Evolutionary conservation across 53 echinoderm and acorn worm genomes (phyloP).

Genomic region (Patiria pectinifera): DNA sequence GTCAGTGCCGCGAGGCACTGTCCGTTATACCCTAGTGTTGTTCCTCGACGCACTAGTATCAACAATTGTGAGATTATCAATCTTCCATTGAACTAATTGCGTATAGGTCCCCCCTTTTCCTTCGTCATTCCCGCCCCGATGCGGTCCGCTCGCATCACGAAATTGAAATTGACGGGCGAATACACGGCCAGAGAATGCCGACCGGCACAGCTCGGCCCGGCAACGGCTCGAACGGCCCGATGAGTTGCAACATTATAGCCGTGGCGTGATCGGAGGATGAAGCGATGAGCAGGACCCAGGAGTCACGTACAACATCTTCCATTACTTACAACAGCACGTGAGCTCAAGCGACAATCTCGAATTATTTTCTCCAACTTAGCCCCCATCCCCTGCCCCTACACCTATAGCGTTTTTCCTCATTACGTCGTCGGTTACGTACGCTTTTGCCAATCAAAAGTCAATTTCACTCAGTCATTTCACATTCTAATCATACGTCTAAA

Average conservation of each 20-base stretch:
- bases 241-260: constrained; percentile 47
- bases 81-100: constrained; percentile 65
- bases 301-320: constrained; percentile 46
- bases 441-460: constrained; percentile 41
- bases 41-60: constrained; percentile 42
- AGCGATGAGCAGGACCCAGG: background rate
- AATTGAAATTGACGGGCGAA: constrained; percentile 58
- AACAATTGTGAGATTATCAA: constrained; percentile 66
- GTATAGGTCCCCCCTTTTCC: background rate
- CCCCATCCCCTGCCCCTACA: background rate
- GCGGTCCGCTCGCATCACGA: constrained; percentile 36
- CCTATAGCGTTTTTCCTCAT: background rate
- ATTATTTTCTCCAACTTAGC: constrained; percentile 22
- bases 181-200: constrained; percentile 14
- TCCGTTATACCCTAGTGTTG: constrained; percentile 19
- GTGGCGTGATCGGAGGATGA: constrained; percentile 49
- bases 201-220: background rate
- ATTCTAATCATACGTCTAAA: background rate
- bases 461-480: background rate
- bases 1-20: background rate
- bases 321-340: constrained; percentile 34
- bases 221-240: background rate
- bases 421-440: background rate
- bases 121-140: background rate
- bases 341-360: constrained; percentile 31